phyloP scores from a whole-genome alignment of 2,113 vertebrate genomes.

The Antechinus stuartii region DNA sequence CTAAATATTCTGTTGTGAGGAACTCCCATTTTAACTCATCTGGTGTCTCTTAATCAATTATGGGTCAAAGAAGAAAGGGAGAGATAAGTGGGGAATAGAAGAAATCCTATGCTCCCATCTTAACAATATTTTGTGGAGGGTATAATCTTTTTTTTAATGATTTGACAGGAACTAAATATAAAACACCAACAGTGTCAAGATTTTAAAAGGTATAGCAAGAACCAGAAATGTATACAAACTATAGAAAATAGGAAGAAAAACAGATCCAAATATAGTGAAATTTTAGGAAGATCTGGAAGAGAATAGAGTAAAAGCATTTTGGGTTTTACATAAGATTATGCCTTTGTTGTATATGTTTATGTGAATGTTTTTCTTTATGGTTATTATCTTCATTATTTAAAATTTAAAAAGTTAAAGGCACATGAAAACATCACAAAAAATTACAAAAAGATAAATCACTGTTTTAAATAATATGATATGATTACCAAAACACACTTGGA shows the following conservation, averaged over 20 bases:
- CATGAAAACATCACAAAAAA: conserved; percentile 33
- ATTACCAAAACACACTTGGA: conserved; percentile 1
- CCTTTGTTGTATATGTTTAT: neutral
- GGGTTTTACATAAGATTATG: neutral
- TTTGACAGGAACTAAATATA: neutral
- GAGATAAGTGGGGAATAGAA: neutral
- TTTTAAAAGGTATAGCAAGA: neutral
- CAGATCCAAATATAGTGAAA: neutral
- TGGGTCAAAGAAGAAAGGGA: neutral
- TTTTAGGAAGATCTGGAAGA: conserved; percentile 23
- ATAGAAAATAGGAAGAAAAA: neutral
- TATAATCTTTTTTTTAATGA: neutral
- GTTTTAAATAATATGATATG: neutral
- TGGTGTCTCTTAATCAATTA: neutral
- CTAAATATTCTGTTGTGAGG: neutral
- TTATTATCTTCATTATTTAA: conserved; percentile 15
- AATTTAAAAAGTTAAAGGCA: neutral
- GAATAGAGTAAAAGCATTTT: neutral
- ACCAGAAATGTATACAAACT: neutral
- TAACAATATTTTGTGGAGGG: neutral
- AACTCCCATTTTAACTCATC: neutral
- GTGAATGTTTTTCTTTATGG: neutral
- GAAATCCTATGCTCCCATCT: neutral
- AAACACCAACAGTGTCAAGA: neutral
- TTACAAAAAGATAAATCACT: conserved; percentile 15